phyloP scores from a whole-genome alignment of 2,113 vertebrate species.

The Amphiprion percula region DNA sequence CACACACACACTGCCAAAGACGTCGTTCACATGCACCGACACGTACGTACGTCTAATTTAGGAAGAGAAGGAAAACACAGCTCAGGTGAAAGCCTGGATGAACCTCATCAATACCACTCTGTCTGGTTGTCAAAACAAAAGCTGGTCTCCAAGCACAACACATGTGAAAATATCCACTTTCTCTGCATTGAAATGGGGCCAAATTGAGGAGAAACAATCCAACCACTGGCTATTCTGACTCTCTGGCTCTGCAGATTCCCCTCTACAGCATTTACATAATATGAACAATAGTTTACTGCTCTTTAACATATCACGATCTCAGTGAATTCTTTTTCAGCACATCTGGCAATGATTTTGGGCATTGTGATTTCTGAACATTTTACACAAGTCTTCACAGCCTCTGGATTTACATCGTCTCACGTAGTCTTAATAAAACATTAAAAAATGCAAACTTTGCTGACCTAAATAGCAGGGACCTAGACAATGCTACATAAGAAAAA shows the following conservation, averaged over 20 bases:
- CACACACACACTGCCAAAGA: neutral
- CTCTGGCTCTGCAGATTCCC: conserved; percentile 51
- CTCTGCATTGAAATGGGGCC: conserved; percentile 66
- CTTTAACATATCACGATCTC: conserved; percentile 50
- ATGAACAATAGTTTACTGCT: conserved; percentile 57
- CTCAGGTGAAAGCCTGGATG: conserved; percentile 77
- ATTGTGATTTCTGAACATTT: conserved; percentile 43
- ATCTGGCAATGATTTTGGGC: conserved; percentile 58
- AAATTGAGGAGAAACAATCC: conserved; percentile 70
- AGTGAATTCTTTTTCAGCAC: conserved; percentile 40
- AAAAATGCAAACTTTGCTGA: conserved; percentile 35
- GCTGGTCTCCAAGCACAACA: conserved; percentile 81
- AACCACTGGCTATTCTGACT: conserved; percentile 49
- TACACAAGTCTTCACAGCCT: conserved; percentile 26
- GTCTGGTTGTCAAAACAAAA: conserved; percentile 80
- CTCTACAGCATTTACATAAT: conserved; percentile 36
- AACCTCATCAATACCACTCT: conserved; percentile 60
- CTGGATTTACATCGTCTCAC: conserved; percentile 28
- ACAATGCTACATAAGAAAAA: conserved; percentile 48
- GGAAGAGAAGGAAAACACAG: conserved; percentile 60
- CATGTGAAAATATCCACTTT: conserved; percentile 77
- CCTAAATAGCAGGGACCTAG: conserved; percentile 40
- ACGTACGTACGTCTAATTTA: conserved; percentile 52
- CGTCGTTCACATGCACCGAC: conserved; percentile 49
- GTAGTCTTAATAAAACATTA: conserved; percentile 20